Evolutionary conservation across 1,140 invertebrate genomes (phyloP), one percentile per base, ranked within the genome.

Genomic region (Thaumetopoea pityocampa): DNA sequence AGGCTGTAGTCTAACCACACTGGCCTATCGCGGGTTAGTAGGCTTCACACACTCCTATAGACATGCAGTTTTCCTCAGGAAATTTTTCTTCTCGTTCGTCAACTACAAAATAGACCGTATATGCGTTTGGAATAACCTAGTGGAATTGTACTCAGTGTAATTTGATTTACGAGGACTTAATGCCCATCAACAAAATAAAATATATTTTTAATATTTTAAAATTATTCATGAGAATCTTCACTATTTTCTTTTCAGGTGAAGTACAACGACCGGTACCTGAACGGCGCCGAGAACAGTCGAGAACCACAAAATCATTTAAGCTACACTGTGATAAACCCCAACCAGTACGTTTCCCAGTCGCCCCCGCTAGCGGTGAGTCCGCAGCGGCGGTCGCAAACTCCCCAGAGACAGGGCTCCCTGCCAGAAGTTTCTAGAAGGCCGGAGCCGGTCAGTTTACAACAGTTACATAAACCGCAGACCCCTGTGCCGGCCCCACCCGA

Each of bases 401-500:
- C 78, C 5, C 80, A 76, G 49, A 49, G 77, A 9, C 77, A 81
- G 50, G 54, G 63, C 36, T 54, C 73, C 4, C 53, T 72, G n/a
- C 63, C 68, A 17, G 74, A 81, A 24, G 50, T 49, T 4, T 28
- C 63, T 4, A 38, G 63, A n/a, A 46, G 51, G 18, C 35, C 49
- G 19, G 64, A 67, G 19, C 66, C 76, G 14, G 77, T 86, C 12
- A 82, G 70, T 44, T 41, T 85, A 33, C 78, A 84, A 35, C 80
- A 86, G 44, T 62, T 80, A 9, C 33, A 48, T 90, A 24, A 18
- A 90, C 91, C 33, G 84, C 91, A 32, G 89, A 16, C 57, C 4
- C 49, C 56, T 4, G 89, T 5, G 85, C 91, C 32, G 86, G 89
- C 41, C 90, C 92, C 45, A 80, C 91, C 55, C 24, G 92, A 94